Evolutionary conservation across 2,888 invertebrate species (phyloP), one percentile per base, ranked within the genome.

Genomic region (Cremastinae sp.): DNA sequence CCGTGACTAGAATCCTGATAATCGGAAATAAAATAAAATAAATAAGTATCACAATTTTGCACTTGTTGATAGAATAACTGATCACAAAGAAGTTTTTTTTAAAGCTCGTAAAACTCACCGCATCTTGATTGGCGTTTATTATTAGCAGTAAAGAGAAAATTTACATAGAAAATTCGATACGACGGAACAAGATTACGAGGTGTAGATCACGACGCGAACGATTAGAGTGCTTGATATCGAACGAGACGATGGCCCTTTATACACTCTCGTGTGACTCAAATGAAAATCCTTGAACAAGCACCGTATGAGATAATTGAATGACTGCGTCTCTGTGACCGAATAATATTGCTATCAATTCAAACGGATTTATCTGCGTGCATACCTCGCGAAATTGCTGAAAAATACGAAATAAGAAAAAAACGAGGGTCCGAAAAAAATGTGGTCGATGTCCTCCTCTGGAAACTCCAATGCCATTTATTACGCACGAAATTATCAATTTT

Each of bases 231-330:
- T 68, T 61, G 75, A 56, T 68, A 75, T 68, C 62, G 49, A 58
- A 18, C 62, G 28, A 64, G 56, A 58, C 58, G 43, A 61, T n/a
- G 20, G 53, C 18, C 58, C 56, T 75, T 75, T 75, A 72, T 72
- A 72, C 22, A 53, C 54, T 74, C 64, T 66, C 43, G 9, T 49
- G 22, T 36, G 61, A 53, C 14, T 54, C 41, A 54, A 51, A 43
- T 9, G 62, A 62, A 71, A 62, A 75, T 72, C 72, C 66, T 68
- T 64, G 56, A 68, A 58, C 56, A 72, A 75, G 18, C 66, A 70
- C 20, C 12, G 64, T 12, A 2, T 10, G 74, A 22, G 47, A 62
- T 74, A 68, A 66, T 66, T 75, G 53, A 64, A 10, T 18, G 8
- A 45, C 47, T 14, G 45, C n/a, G 22, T 58, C 47, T 66, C 45